phyloP scores from a whole-genome alignment of 2,113 vertebrate species.

The Lota lota region DNA sequence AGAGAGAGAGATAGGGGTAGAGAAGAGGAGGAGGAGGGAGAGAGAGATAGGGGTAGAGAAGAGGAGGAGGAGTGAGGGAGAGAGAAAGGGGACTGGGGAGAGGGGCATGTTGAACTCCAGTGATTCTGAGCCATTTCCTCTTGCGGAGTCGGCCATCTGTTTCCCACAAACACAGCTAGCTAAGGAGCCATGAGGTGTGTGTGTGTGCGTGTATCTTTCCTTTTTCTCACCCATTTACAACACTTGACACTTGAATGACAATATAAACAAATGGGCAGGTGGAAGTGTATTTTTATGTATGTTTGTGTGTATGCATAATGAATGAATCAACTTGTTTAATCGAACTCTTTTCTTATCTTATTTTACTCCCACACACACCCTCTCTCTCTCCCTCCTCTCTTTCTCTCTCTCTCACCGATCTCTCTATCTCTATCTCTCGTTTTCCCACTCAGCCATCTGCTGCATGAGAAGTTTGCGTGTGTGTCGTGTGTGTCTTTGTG shows the following conservation, averaged over 20 bases:
- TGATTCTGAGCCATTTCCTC: constrained; percentile 16
- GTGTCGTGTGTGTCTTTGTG: neutral
- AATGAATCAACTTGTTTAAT: neutral
- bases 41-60: neutral
- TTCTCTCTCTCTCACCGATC: neutral
- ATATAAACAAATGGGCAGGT: neutral
- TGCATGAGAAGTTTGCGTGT: neutral
- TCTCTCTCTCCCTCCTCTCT: neutral
- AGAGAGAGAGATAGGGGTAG: no score
- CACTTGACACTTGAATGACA: neutral
- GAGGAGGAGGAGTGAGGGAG: neutral
- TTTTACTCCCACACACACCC: neutral
- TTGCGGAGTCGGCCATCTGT: constrained; percentile 53
- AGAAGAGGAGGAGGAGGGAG: no score
- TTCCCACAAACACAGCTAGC: neutral
- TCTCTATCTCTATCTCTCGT: neutral
- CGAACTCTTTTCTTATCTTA: no score
- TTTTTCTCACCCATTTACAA: constrained; percentile 17
- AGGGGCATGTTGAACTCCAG: constrained; percentile 21
- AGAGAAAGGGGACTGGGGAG: neutral
- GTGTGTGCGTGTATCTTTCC: neutral
- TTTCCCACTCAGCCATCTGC: neutral
- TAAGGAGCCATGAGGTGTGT: neutral
- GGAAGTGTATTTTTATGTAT: neutral
- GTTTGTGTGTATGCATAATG: neutral